Base-by-base conservation (phyloP, 2,888 invertebrate genomes). In the Ochropacha duplaris region DNA sequence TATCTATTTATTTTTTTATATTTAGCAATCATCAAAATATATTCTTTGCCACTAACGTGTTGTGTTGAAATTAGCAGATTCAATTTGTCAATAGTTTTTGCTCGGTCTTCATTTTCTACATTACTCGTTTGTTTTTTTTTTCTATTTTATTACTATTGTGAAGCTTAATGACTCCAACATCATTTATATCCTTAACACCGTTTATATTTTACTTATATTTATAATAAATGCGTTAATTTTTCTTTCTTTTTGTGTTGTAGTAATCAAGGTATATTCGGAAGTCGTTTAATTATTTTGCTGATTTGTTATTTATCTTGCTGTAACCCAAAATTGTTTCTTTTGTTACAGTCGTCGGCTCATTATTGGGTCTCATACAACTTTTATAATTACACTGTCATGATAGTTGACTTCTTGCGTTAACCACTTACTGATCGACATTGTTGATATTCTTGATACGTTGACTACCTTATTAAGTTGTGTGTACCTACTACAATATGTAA, bases 11-110 rank as follows among this genome's bases (percentile, higher is more conserved):
- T 58, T 64, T 61, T n/a, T 55, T 62, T 71, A 71, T 77, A 31
- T 31, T 31, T 72, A 72, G 66, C 68, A 74, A 72, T 71, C 65
- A 65, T 72, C 67, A 66, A 61, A 72, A 72, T 78, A 71, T 71
- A 69, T 71, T 72, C 66, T 78, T 73, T 65, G 68, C 65, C 71
- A 69, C 67, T 72, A 70, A 65, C 72, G 60, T 66, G 71, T 72
- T 58, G 72, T 78, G 79, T 77, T 74, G 76, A 77, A 84, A 83
- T 84, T 83, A 82, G 75, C 74, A 71, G 68, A 79, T 81, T 84
- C 80, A 86, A 87, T 90, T 89, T 86, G 81, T 90, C 85, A 83
- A 74, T 69, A 73, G 75, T 89, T 88, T 89, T 90, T 88, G 81
- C 78, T 68, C 65, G 65, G 64, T 79, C 75, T 71, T 68, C 70